A percentile compares a stretch with the other conserved stretches of the same genome.
These are phyloP conservation scores for Cyprinus carpio DNA, from an alignment of 2,113 vertebrate species.

Conservation along the genomic window DNA sequence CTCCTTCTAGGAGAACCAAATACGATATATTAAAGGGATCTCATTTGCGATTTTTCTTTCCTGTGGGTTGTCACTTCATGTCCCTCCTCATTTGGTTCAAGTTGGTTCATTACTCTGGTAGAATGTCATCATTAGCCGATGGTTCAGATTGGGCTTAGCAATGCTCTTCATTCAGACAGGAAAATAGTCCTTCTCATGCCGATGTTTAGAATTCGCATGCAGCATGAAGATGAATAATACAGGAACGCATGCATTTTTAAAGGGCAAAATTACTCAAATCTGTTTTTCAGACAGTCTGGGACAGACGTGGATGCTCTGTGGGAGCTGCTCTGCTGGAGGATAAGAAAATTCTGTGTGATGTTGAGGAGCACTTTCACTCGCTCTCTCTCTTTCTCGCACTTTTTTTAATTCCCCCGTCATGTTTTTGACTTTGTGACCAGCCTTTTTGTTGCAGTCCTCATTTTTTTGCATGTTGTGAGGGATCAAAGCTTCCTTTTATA, in stretches of 20 bases:
- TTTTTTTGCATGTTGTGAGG: constrained; percentile 68
- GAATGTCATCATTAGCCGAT: constrained; percentile 17
- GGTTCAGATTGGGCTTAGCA: not conserved
- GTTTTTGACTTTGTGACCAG: constrained; percentile 73
- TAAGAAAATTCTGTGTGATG: constrained; percentile 65
- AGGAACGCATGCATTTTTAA: constrained; percentile 51
- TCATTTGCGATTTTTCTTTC: not conserved
- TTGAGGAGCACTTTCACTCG: constrained; percentile 39
- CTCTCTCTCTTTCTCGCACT: constrained; percentile 41
- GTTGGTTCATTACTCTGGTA: constrained; percentile 20
- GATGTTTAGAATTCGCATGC: constrained; percentile 50
- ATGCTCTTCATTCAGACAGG: constrained; percentile 35
- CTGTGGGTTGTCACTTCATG: not conserved
- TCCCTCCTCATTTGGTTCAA: not conserved
- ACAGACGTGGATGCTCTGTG: constrained; percentile 27
- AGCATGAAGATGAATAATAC: constrained; percentile 45
- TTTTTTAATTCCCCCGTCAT: constrained; percentile 43
- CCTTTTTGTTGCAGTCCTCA: constrained; percentile 67
- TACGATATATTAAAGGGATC: not conserved
- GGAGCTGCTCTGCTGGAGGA: constrained; percentile 53
- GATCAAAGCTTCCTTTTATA: constrained; percentile 34
- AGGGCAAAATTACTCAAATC: constrained; percentile 45
- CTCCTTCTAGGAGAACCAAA: not conserved
- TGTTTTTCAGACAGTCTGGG: constrained; percentile 32
- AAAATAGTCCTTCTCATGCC: constrained; percentile 2